Evolutionary conservation across 2,797 vertebrate species (phyloP).

Genomic region (Balearica regulorum): DNA sequence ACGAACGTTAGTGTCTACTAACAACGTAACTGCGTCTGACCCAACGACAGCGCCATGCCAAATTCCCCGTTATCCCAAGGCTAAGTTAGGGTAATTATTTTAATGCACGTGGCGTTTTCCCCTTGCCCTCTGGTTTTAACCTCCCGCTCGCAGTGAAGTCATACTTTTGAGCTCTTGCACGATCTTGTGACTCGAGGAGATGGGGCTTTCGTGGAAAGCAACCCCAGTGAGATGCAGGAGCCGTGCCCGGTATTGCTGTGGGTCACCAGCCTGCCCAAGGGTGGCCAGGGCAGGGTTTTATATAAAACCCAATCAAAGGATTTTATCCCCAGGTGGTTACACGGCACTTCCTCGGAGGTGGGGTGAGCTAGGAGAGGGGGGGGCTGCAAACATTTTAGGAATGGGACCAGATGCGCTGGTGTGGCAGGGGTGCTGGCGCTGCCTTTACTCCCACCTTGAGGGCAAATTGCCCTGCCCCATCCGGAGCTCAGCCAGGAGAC

Average conservation of each 20-base stretch:
- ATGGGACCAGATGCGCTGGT: neutral
- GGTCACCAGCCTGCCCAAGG: neutral
- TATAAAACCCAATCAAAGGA: neutral
- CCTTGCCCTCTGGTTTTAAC: neutral
- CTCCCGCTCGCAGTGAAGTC: accelerated
- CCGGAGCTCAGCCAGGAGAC: neutral
- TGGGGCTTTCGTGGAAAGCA: neutral
- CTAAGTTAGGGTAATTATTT: neutral
- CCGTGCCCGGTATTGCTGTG: neutral
- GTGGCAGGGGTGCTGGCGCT: neutral
- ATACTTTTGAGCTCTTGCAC: accelerated
- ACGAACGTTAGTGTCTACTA: neutral
- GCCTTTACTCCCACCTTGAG: accelerated
- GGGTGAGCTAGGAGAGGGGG: too few relatives aligned
- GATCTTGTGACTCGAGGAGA: neutral
- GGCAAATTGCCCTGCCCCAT: neutral
- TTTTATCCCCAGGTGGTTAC: neutral
- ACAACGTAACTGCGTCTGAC: neutral
- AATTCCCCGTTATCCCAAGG: neutral
- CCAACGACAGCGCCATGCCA: neutral
- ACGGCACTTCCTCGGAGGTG: neutral
- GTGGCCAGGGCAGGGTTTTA: neutral
- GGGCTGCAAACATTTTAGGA: neutral
- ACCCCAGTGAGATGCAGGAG: neutral
- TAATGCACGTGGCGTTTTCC: neutral